Percentiles rank a stretch among this genome's conserved stretches.
These are phyloP conservation scores for Charadrius vociferus DNA, from an alignment of 2,113 vertebrate genomes.

Conservation along the genomic window DNA sequence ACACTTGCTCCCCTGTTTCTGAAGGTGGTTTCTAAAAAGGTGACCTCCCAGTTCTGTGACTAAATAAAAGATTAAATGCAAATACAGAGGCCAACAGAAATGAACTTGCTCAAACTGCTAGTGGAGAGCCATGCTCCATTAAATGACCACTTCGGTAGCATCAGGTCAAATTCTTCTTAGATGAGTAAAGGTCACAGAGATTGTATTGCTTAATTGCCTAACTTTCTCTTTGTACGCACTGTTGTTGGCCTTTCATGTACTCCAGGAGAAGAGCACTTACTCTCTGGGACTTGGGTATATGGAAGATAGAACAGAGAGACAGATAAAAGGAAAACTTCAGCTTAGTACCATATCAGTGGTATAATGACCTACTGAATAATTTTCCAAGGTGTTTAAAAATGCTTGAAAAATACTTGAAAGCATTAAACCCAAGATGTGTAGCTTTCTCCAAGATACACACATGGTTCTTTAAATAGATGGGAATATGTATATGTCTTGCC, in stretches of 20 bases:
- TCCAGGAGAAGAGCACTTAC: background rate
- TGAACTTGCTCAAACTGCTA: slow-evolving; percentile 34
- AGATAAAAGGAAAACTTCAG: background rate
- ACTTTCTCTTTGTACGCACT: background rate
- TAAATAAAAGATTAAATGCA: slow-evolving; percentile 74
- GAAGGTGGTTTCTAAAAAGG: slow-evolving; percentile 70
- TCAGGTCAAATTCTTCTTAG: slow-evolving; percentile 39
- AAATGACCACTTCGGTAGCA: background rate
- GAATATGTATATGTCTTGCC: background rate
- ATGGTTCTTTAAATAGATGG: background rate
- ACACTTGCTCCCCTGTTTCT: slow-evolving; percentile 38
- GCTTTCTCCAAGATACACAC: background rate
- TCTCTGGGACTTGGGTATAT: background rate
- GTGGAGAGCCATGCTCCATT: slow-evolving; percentile 1
- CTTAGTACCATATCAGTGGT: background rate
- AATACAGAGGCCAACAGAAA: slow-evolving; percentile 56
- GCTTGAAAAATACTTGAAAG: background rate
- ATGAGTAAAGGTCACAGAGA: slow-evolving; percentile 11
- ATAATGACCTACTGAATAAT: background rate
- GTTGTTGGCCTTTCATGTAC: background rate
- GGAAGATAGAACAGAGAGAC: background rate
- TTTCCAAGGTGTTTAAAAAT: slow-evolving; percentile 29
- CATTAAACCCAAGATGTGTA: background rate
- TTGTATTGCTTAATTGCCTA: slow-evolving; percentile 33
- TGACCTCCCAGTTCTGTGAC: slow-evolving; percentile 58